Base-by-base conservation (phyloP, 2,113 vertebrate genomes). In the Puntigrus tetrazona region DNA sequence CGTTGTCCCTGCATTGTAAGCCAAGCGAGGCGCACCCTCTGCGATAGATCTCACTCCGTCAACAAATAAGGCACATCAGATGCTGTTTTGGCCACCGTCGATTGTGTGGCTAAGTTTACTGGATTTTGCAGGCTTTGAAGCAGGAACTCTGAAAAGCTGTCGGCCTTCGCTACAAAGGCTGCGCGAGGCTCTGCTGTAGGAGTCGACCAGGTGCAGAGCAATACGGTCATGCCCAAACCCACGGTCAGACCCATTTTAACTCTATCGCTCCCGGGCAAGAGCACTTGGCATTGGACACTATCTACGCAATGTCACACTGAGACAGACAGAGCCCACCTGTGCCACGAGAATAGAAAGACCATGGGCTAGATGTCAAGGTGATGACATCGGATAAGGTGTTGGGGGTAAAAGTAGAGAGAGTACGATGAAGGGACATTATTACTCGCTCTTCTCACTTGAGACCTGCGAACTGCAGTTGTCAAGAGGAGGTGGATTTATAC, bases 61-160 rank as follows among this genome's bases (percentile, higher is more conserved):
- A 95, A 95, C 93, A 94, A 93, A 93, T 93, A 93, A 93, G 93
- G 92, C 93, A 82, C 91, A 92, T 94, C 93, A 95, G 93, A 95
- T 95, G 94, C 92, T 92, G 92, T 93, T 91, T 94, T 95, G 94
- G 94, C 93, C 91, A 70, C 77, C 79, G 87, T 88, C 89, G 80
- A 87, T 89, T 87, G 83, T 89, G 88, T 89, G 86, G 89, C 90
- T 92, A 92, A 94, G 92, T 93, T 93, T 90, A 92, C 91, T 91
- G 94, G 93, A 94, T 95, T 93, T 94, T 75, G 69, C 38, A 84
- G 83, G 92, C 91, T 93, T 93, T 94, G 88, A 74, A 52, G 87
- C 7, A 77, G 72, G 85, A 83, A 81, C 69, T 78, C 41, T 27
- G 83, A 87, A 89, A 89, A 91, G 85, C 88, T 76, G 85, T 69